phyloP scores from a whole-genome alignment of 2,888 invertebrate species.

The Pyrrhosoma nymphula region DNA sequence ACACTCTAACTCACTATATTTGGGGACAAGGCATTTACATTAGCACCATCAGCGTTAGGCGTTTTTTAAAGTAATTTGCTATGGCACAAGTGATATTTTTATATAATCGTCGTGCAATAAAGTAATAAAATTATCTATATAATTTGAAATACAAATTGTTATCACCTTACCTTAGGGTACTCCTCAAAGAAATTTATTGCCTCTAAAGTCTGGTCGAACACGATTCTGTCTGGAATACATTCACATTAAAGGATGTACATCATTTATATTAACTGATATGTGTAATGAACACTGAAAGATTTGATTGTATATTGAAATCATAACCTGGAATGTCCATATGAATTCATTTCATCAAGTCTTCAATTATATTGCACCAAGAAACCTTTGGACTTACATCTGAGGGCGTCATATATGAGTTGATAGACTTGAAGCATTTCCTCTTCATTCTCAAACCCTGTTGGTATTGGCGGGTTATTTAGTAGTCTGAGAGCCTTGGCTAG shows the following conservation, averaged over 20 bases:
- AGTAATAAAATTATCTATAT: too few species aligned
- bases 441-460: constrained; percentile 81
- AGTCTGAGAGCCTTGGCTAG: constrained; percentile 67
- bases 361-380: neutral
- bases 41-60: too few species aligned
- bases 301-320: neutral
- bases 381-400: constrained; percentile 82
- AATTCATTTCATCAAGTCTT: neutral
- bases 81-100: too few species aligned
- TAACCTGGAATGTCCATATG: neutral
- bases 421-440: constrained; percentile 88
- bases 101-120: too few species aligned
- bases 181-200: constrained; percentile 82
- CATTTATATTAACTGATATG: neutral
- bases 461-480: constrained; percentile 32
- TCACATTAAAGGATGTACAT: neutral
- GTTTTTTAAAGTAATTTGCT: too few species aligned
- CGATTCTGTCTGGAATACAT: constrained; percentile 83
- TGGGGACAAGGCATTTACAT: too few species aligned
- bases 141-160: neutral
- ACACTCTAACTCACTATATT: too few species aligned
- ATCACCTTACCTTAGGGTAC: constrained; percentile 80
- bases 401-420: constrained; percentile 86
- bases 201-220: constrained; percentile 83
- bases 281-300: neutral